A percentile compares a stretch with the other conserved stretches of the same genome.
Evolutionary conservation across 1,140 invertebrate species (phyloP).

Genomic region (Macrotrachela quadricornifera): DNA sequence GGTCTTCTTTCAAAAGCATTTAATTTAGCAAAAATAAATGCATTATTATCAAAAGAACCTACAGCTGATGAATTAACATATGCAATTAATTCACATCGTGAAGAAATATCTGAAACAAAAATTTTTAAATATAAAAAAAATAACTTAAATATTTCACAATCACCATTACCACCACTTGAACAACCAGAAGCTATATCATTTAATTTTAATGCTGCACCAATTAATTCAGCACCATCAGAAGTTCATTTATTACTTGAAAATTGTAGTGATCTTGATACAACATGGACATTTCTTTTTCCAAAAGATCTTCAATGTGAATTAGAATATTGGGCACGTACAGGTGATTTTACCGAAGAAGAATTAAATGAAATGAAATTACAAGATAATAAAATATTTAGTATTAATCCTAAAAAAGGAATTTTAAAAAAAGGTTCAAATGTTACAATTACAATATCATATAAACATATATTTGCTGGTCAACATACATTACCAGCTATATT

Average conservation of each 20-base stretch:
- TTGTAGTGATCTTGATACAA: constrained; percentile 20
- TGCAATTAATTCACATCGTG: constrained; percentile 19
- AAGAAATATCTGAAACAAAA: background rate
- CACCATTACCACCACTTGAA: constrained; percentile 14
- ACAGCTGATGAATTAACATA: constrained; percentile 23
- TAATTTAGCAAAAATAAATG: constrained; percentile 27
- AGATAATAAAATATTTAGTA: constrained; percentile 28
- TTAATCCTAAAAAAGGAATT: constrained; percentile 23
- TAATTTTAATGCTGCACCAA: constrained; percentile 28
- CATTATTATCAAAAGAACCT: constrained; percentile 24
- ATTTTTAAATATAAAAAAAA: too few relatives aligned
- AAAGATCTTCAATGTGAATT: constrained; percentile 25
- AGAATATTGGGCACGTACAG: constrained; percentile 29
- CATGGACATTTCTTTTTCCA: constrained; percentile 29
- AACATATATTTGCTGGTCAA: constrained; percentile 25
- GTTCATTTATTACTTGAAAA: constrained; percentile 27
- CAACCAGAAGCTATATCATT: constrained; percentile 14
- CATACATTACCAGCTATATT: constrained; percentile 27
- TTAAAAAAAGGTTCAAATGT: constrained; percentile 20
- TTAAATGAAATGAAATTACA: constrained; percentile 31
- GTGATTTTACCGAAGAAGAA: constrained; percentile 27
- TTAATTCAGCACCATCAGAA: constrained; percentile 21
- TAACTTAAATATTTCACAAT: background rate
- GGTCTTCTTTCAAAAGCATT: constrained; percentile 26
- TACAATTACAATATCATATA: constrained; percentile 23